phyloP scores from a whole-genome alignment of 2,888 invertebrate species.

The Andrena fulva region DNA sequence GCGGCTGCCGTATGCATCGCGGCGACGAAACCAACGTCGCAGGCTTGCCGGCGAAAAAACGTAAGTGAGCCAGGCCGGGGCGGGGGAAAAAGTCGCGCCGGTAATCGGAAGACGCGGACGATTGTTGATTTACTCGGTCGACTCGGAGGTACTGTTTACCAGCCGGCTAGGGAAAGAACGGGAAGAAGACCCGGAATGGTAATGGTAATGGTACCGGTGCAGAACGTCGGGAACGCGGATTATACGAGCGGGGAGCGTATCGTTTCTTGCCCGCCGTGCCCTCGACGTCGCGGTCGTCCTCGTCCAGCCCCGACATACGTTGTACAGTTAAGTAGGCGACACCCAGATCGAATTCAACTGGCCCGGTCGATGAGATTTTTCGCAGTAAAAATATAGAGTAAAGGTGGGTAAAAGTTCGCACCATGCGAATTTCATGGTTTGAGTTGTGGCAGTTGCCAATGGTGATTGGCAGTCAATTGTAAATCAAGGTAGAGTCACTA shows the following conservation, averaged over 20 bases:
- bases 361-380: slow-evolving; percentile 65
- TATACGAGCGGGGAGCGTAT: slow-evolving; percentile 64
- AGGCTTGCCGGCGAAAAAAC: slow-evolving; percentile 22
- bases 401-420: too few relatives aligned
- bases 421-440: too few relatives aligned
- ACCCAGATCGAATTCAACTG: slow-evolving; percentile 72
- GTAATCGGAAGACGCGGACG: slow-evolving; percentile 57
- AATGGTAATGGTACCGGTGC: slow-evolving; percentile 73
- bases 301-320: slow-evolving; percentile 33
- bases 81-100: slow-evolving; percentile 53
- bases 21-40: slow-evolving; percentile 25
- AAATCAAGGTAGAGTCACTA: too few relatives aligned
- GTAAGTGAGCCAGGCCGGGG: slow-evolving; percentile 12
- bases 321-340: slow-evolving; percentile 78
- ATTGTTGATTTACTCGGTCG: slow-evolving; percentile 71
- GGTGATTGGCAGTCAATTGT: too few relatives aligned
- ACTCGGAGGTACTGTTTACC: slow-evolving; percentile 65
- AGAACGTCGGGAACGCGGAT: slow-evolving; percentile 70
- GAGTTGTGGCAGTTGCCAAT: too few relatives aligned
- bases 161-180: slow-evolving; percentile 46
- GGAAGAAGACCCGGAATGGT: slow-evolving; percentile 67
- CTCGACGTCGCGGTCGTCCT: slow-evolving; percentile 50
- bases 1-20: background rate
- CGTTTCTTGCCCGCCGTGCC: slow-evolving; percentile 67
- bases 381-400: too few relatives aligned